Evolutionary conservation across 2,888 invertebrate species (phyloP), one percentile per base, ranked within the genome.

Genomic region (Diachrysia chrysitis): DNA sequence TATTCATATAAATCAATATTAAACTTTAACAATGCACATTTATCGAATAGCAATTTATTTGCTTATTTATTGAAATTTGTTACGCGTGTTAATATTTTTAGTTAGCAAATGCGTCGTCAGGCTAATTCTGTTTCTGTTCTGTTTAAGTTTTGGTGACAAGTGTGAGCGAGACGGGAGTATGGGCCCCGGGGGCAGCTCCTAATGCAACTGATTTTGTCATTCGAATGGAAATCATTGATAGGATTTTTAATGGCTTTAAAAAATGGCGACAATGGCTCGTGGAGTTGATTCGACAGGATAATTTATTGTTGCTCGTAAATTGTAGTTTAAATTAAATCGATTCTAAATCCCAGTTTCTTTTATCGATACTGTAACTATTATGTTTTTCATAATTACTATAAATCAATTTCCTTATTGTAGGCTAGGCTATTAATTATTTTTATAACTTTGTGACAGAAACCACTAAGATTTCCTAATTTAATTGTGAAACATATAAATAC

Each of bases 1-100:
- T 95, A 95, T 95, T 95, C 95, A 95, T 94, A 94, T 95, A 95
- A 95, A 94, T 95, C 95, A 94, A 90, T 85, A 92, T 92, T 90
- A 90, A 84, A 85, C 86, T 87, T 79, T 89, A 91, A 94, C 93
- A 93, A 93, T 92, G 85, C 83, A 81, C 90, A 90, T 93, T 91
- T 94, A 95, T 94, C 90, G 93, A 85, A 87, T 89, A 87, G 89
- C 93, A 92, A 95, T 94, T 93, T 94, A 95, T 93, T 93, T 92
- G 92, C 91, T 92, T 93, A 93, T 94, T 94, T 94, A 93, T 93
- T 92, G 90, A 92, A 95, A 95, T 95, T 94, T 93, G 94, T 93
- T 90, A 92, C 91, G 93, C 93, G 85, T 88, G 89, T 87, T 90
- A 89, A 88, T 88, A 87, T 84, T 85, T 89, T 90, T 89, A 84